These are phyloP conservation scores for Hippopotamus amphibius DNA, from an alignment of 2,113 vertebrate genomes.

Conservation along the genomic window DNA sequence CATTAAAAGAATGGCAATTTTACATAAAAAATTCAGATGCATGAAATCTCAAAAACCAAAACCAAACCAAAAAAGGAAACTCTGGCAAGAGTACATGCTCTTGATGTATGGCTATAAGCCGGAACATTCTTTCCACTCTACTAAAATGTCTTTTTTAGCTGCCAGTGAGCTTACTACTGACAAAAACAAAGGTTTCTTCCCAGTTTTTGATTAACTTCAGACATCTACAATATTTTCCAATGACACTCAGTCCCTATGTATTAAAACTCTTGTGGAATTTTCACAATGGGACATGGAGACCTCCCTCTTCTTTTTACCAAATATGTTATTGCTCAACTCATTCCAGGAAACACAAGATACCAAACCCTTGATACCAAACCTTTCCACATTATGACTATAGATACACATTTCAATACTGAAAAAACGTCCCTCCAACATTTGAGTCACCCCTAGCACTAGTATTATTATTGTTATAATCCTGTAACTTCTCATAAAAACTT, in stretches of 20 bases:
- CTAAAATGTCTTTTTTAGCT: neutral
- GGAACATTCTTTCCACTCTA: neutral
- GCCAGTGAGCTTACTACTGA: neutral
- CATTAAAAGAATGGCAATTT: neutral
- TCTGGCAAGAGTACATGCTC: neutral
- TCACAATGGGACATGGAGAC: neutral
- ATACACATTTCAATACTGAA: neutral
- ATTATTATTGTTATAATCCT: neutral
- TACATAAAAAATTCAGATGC: neutral
- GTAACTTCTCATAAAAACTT: neutral
- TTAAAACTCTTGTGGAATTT: slow-evolving; percentile 36
- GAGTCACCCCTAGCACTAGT: neutral
- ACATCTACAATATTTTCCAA: neutral
- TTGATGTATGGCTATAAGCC: neutral
- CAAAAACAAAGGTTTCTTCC: neutral
- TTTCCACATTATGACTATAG: neutral
- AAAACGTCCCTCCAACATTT: neutral
- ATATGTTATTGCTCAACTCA: neutral
- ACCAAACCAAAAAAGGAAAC: neutral
- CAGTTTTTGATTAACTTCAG: neutral
- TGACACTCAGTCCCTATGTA: neutral
- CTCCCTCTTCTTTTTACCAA: neutral
- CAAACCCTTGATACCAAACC: neutral
- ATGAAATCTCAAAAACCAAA: neutral
- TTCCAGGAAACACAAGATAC: neutral